Evolutionary conservation across 2,113 vertebrate species (phyloP).

Genomic region (Riparia riparia): DNA sequence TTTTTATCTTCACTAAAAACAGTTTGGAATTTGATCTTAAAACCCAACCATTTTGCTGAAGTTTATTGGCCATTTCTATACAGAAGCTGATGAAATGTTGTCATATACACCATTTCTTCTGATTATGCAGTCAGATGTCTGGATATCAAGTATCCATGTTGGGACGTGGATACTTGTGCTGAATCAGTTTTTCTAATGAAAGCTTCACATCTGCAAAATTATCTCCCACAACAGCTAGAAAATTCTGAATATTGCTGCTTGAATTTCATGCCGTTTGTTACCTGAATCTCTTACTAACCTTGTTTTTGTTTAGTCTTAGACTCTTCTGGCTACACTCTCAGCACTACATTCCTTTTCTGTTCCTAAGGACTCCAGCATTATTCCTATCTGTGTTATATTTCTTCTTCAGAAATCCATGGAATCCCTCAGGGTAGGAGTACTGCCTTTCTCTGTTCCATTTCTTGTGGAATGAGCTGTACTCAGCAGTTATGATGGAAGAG

Average conservation of each 20-base stretch:
- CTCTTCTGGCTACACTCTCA: neutral
- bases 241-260: neutral
- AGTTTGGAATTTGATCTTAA: neutral
- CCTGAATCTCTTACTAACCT: neutral
- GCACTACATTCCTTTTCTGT: fast-evolving
- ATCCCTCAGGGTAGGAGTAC: neutral
- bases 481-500: neutral
- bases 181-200: neutral
- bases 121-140: neutral
- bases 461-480: neutral
- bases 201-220: neutral
- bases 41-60: neutral
- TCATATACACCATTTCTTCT: neutral
- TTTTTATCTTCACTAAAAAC: neutral
- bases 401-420: neutral
- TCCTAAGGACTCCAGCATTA: neutral
- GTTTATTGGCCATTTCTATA: neutral
- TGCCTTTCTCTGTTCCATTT: neutral
- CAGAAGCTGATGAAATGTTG: neutral
- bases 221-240: neutral
- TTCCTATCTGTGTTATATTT: neutral
- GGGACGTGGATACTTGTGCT: neutral
- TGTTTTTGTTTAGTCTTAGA: neutral
- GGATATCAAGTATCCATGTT: neutral
- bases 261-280: neutral